Percentiles rank a stretch among this genome's conserved stretches.
phyloP scores from a whole-genome alignment of 2,888 invertebrate species.

The Chaetoderma sp. region DNA sequence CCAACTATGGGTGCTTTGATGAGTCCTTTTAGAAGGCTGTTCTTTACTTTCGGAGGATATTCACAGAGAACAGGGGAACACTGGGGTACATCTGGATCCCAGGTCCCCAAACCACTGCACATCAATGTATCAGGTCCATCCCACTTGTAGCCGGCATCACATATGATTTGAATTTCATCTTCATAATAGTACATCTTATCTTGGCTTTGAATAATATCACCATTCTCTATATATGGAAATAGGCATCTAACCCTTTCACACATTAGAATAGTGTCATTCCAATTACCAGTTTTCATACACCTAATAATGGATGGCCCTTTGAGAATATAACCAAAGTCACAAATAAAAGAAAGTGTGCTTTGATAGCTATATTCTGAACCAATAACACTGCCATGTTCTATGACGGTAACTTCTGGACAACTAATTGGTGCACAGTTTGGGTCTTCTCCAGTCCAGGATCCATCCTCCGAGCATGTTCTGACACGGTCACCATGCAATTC shows the following conservation, averaged over 20 bases:
- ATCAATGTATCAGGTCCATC: constrained; percentile 42
- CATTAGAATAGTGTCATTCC: constrained; percentile 16
- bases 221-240: too few species aligned
- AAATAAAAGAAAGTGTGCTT: too few species aligned
- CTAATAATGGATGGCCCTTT: too few species aligned
- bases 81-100: constrained; percentile 52
- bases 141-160: constrained; percentile 39
- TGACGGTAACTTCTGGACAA: too few species aligned
- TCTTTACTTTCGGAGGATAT: constrained; percentile 53
- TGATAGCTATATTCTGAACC: background rate
- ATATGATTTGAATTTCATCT: too few species aligned
- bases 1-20: constrained; percentile 9
- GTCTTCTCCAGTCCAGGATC: constrained; percentile 55
- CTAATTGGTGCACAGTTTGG: constrained; percentile 55
- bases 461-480: constrained; percentile 52
- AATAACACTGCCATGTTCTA: too few species aligned
- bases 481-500: constrained; percentile 46
- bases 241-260: constrained; percentile 19
- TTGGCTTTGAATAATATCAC: too few species aligned
- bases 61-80: constrained; percentile 69
- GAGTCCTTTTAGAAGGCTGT: constrained; percentile 37
- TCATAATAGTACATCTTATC: too few species aligned
- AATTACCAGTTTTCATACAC: background rate
- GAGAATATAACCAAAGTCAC: too few species aligned
- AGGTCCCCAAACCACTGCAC: constrained; percentile 57